These are phyloP conservation scores for Drosophila mimica DNA, from an alignment of 2,888 invertebrate genomes.

Conservation along the genomic window DNA sequence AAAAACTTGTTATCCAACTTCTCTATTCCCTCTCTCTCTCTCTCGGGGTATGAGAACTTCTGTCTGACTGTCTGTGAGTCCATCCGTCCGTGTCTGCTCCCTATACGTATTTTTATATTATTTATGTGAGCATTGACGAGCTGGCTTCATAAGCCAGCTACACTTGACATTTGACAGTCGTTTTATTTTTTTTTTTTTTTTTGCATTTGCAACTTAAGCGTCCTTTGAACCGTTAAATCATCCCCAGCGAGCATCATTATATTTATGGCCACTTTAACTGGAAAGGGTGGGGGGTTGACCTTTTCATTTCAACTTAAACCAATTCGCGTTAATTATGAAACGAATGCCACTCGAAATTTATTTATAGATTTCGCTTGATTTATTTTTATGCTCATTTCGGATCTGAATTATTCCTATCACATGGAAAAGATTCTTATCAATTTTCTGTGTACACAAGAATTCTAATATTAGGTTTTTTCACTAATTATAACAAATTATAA, in stretches of 20 bases:
- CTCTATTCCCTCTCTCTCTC: not conserved
- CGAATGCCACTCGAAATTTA: not conserved
- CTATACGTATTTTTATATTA: not conserved
- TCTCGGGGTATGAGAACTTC: slow-evolving; percentile 1
- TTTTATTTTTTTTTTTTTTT: too few species aligned
- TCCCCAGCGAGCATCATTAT: slow-evolving; percentile 3
- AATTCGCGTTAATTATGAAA: not conserved
- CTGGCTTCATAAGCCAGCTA: slow-evolving; percentile 29
- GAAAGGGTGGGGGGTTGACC: not conserved
- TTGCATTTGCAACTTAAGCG: slow-evolving; percentile 28
- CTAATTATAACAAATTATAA: too few species aligned
- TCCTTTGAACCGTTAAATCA: slow-evolving; percentile 50
- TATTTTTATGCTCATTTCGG: not conserved
- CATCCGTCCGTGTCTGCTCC: not conserved
- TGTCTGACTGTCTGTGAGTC: slow-evolving; percentile 7
- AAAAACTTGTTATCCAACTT: slow-evolving; percentile 38
- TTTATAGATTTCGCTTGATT: not conserved
- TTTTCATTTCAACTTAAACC: not conserved
- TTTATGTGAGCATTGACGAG: slow-evolving; percentile 25
- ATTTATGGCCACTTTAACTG: slow-evolving; percentile 32
- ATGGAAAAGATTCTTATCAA: too few species aligned
- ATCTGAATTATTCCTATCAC: not conserved
- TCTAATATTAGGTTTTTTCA: too few species aligned
- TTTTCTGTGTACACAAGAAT: too few species aligned
- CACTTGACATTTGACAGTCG: slow-evolving; percentile 54